phyloP scores from a whole-genome alignment of 1,140 invertebrate genomes.

The Cheumatopsyche charites region DNA sequence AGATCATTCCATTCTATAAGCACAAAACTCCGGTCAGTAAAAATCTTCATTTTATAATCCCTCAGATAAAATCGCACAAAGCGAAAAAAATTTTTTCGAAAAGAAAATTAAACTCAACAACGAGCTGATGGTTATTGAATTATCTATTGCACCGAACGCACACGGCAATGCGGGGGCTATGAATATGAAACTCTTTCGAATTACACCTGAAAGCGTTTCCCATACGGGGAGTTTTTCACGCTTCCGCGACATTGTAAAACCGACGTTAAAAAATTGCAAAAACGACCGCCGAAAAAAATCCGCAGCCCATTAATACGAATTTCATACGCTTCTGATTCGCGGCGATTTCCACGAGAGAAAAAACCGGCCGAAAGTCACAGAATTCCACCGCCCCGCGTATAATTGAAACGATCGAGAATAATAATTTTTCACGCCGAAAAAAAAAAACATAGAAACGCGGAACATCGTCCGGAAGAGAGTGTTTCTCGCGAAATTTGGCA shows the following conservation, averaged over 20 bases:
- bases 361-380: too few species aligned
- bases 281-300: not conserved
- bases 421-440: too few species aligned
- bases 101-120: too few species aligned
- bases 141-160: not conserved
- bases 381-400: not conserved
- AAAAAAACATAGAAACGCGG: not conserved
- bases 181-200: constrained; percentile 10
- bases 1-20: constrained; percentile 19
- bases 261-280: constrained; percentile 11
- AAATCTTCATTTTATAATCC: too few species aligned
- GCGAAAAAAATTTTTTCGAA: not conserved
- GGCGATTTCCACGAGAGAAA: not conserved
- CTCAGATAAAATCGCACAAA: not conserved
- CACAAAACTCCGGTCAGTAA: not conserved
- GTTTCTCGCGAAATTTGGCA: constrained; percentile 26
- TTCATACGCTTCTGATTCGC: constrained; percentile 7
- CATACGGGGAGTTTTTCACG: constrained; percentile 19
- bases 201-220: constrained; percentile 32
- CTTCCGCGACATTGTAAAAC: constrained; percentile 19
- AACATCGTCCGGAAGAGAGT: not conserved
- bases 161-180: constrained; percentile 12
- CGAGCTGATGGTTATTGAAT: too few species aligned
- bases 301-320: constrained; percentile 6
- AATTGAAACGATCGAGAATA: not conserved